These are phyloP conservation scores for Rhabditophanes sp. DNA, from an alignment of 2,888 invertebrate genomes.

Conservation along the genomic window DNA sequence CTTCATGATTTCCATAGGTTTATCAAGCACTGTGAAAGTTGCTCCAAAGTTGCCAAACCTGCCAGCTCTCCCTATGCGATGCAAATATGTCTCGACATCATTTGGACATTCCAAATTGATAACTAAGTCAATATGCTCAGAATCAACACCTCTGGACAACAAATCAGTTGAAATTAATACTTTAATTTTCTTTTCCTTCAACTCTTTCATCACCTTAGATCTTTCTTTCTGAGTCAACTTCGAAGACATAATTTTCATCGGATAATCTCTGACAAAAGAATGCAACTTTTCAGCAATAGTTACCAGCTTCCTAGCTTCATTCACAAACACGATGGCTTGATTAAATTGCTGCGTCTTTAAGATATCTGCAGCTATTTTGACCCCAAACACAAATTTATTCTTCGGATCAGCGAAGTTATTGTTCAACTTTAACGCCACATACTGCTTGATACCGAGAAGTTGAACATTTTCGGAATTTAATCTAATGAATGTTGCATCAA, in stretches of 20 bases:
- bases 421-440: constrained; percentile 12
- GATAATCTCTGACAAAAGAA: too few species aligned
- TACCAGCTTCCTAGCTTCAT: too few species aligned
- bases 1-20: background rate
- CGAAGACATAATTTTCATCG: too few species aligned
- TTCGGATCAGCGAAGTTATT: constrained; percentile 24
- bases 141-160: constrained; percentile 77
- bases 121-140: constrained; percentile 74
- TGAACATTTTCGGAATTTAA: constrained; percentile 56
- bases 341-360: too few species aligned
- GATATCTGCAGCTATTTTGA: too few species aligned
- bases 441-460: constrained; percentile 45
- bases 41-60: constrained; percentile 60
- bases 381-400: constrained; percentile 53
- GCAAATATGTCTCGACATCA: constrained; percentile 68
- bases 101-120: constrained; percentile 74
- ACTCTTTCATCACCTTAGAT: constrained; percentile 58
- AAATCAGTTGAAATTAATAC: constrained; percentile 70
- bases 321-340: constrained; percentile 79
- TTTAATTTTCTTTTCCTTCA: constrained; percentile 65
- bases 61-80: constrained; percentile 85
- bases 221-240: constrained; percentile 64
- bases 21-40: constrained; percentile 15
- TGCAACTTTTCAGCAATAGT: constrained; percentile 55
- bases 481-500: constrained; percentile 20